Conservation (phyloP, 2,888 invertebrate species). For the Eugnorisma glareosa region DNA sequence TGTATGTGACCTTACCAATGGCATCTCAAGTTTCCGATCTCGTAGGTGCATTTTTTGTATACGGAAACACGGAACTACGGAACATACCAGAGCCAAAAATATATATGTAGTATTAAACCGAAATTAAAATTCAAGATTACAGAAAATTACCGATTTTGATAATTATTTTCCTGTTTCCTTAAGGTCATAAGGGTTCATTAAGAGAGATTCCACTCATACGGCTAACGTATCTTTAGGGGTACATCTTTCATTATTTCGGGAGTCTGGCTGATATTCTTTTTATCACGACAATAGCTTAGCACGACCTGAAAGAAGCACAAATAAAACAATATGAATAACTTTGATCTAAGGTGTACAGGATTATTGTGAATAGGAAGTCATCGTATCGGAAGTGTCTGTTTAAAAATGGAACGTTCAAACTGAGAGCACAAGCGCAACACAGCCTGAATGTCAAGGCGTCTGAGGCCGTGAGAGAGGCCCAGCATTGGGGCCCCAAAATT, state of each 20-base stretch:
- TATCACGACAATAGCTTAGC: background rate
- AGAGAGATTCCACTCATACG: background rate
- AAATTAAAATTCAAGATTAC: conserved; percentile 37
- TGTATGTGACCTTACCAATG: conserved; percentile 48
- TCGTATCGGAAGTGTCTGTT: conserved; percentile 86
- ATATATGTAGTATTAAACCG: conserved; percentile 2
- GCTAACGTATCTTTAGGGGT: background rate
- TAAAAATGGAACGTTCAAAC: conserved; percentile 86
- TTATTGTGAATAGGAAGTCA: conserved; percentile 81
- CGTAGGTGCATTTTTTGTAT: conserved; percentile 37
- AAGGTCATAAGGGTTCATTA: conserved; percentile 13
- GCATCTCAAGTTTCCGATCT: conserved; percentile 47
- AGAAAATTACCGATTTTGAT: conserved; percentile 13
- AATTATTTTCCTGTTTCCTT: conserved; percentile 24
- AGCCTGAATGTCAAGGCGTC: conserved; percentile 87
- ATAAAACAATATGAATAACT: background rate
- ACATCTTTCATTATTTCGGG: background rate
- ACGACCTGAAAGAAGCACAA: background rate
- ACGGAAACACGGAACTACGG: conserved; percentile 36
- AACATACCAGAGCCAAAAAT: conserved; percentile 35
- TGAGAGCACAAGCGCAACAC: conserved; percentile 80
- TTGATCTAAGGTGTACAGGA: background rate
- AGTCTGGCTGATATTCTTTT: background rate
- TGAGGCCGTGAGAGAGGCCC: conserved; percentile 79
- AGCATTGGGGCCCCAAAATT: conserved; percentile 61